Percentiles rank a stretch among this genome's conserved stretches.
phyloP scores from a whole-genome alignment of 2,797 vertebrate genomes.

The Poeciliopsis turneri region DNA sequence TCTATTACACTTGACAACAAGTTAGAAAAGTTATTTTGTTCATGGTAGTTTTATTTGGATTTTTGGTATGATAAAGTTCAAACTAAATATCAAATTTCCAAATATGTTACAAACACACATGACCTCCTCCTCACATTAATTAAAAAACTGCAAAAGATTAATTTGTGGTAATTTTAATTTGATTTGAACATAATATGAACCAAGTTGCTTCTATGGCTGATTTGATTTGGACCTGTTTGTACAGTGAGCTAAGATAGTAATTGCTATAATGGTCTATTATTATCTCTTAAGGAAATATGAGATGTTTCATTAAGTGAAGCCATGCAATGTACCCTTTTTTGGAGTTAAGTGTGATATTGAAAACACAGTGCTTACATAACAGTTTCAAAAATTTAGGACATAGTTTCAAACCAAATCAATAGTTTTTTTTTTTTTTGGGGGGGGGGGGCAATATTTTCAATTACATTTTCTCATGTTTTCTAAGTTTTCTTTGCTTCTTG shows the following conservation, averaged over 20 bases:
- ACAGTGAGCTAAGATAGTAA: neutral
- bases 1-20: neutral
- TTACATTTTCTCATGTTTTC: neutral
- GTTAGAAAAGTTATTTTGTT: neutral
- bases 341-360: neutral
- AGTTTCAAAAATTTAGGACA: neutral
- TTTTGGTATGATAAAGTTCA: neutral
- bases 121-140: neutral
- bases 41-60: neutral
- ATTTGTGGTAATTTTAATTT: neutral
- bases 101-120: neutral
- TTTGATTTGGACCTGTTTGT: neutral
- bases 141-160: neutral
- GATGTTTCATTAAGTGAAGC: neutral
- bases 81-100: neutral
- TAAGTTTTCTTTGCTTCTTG: constrained; percentile 34
- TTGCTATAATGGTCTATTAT: neutral
- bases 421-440: too few species aligned
- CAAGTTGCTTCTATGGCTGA: neutral
- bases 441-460: neutral
- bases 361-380: neutral
- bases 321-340: too few species aligned
- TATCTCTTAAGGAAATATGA: neutral
- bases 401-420: neutral
- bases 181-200: neutral